phyloP scores from a whole-genome alignment of 2,888 invertebrate species.

The Lithophane ornitopus region DNA sequence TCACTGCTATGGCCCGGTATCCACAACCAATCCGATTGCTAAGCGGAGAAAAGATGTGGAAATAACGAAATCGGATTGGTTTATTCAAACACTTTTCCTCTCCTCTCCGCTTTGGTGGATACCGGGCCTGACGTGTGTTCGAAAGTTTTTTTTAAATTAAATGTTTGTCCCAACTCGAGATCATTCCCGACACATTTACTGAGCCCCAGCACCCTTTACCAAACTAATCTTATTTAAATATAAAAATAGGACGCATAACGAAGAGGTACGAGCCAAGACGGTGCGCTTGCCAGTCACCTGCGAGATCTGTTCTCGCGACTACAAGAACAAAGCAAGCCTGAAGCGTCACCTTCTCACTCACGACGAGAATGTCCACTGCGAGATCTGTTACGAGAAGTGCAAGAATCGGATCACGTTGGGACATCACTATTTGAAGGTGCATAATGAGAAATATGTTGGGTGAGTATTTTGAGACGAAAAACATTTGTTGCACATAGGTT shows the following conservation, averaged over 20 bases:
- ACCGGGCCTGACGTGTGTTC: no score
- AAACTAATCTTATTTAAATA: constrained; percentile 3
- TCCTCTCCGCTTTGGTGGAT: no score
- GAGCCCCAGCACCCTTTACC: neutral
- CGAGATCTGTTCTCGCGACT: constrained; percentile 70
- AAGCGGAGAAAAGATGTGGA: no score
- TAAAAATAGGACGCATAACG: constrained; percentile 65
- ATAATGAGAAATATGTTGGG: constrained; percentile 65
- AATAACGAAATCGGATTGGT: no score
- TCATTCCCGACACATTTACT: neutral
- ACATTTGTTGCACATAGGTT: neutral
- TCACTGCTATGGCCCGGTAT: no score
- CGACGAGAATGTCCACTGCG: constrained; percentile 64
- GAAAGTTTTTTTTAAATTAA: neutral
- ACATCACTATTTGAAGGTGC: constrained; percentile 67
- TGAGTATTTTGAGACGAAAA: constrained; percentile 46
- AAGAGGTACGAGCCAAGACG: constrained; percentile 61
- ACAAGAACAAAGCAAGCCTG: constrained; percentile 70
- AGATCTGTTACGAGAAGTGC: constrained; percentile 64
- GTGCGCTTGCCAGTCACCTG: constrained; percentile 63
- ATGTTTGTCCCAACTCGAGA: neutral
- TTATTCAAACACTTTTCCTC: no score
- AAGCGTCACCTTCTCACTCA: constrained; percentile 72
- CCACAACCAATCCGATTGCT: no score
- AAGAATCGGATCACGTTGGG: constrained; percentile 66